Percentiles rank a stretch among this genome's conserved stretches.
These are phyloP conservation scores for Stomatorhinus walkeri DNA, from an alignment of 2,797 vertebrate species.

Conservation along the genomic window DNA sequence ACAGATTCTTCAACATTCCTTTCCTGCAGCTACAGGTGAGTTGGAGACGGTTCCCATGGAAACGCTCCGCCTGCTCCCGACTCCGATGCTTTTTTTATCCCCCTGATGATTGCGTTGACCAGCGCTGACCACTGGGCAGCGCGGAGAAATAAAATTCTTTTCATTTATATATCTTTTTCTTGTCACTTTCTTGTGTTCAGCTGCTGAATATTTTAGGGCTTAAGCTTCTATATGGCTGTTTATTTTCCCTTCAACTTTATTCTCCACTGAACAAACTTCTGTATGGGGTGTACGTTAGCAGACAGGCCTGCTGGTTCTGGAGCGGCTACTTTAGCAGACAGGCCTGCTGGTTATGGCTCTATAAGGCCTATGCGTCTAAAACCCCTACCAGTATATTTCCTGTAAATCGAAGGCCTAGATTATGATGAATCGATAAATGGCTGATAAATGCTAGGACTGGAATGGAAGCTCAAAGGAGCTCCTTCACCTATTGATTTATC, in stretches of 20 bases:
- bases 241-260: background rate
- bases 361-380: background rate
- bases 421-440: background rate
- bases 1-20: constrained; percentile 97
- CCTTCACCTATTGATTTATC: background rate
- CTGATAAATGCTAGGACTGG: background rate
- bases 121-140: background rate
- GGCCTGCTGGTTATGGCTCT: background rate
- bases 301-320: background rate
- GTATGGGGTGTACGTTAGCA: no score
- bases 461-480: background rate
- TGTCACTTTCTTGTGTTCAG: background rate
- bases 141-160: background rate
- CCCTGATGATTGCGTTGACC: background rate
- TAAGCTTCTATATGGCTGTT: background rate
- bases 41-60: background rate
- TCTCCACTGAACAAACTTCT: background rate
- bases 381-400: background rate
- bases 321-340: background rate
- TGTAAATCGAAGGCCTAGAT: background rate
- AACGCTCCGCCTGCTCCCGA: background rate
- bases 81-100: background rate
- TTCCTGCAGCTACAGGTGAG: constrained; percentile 94
- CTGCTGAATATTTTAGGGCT: background rate
- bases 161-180: background rate